phyloP scores from a whole-genome alignment of 2,113 vertebrate species.

The Leptosomus discolor region DNA sequence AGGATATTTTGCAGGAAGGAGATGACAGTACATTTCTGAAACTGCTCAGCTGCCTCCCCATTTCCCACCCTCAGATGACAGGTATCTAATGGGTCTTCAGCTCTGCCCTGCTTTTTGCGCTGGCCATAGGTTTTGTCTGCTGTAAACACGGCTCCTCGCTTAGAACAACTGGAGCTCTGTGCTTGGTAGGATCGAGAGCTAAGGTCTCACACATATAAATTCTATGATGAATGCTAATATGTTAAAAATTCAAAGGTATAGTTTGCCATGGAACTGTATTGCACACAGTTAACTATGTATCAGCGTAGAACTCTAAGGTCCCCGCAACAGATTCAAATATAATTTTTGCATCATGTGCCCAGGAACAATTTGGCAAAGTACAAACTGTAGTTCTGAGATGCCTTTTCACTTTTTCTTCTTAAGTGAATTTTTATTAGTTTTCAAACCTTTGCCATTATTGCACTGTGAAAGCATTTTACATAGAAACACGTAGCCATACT shows the following conservation, averaged over 20 bases:
- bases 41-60: neutral
- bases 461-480: neutral
- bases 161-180: neutral
- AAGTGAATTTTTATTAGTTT: neutral
- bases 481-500: neutral
- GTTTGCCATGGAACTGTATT: neutral
- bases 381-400: neutral
- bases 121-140: neutral
- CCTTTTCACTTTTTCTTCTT: neutral
- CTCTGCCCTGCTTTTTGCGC: neutral
- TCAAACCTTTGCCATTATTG: neutral
- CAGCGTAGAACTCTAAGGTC: neutral
- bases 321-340: neutral
- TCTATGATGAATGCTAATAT: neutral
- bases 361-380: neutral
- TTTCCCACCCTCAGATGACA: neutral
- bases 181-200: neutral
- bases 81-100: neutral
- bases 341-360: neutral
- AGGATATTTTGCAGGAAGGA: neutral
- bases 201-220: neutral
- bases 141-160: neutral
- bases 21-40: neutral
- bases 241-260: neutral
- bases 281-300: neutral